Conservation (phyloP, 2,113 vertebrate species). For the Catharus fuscescens region DNA sequence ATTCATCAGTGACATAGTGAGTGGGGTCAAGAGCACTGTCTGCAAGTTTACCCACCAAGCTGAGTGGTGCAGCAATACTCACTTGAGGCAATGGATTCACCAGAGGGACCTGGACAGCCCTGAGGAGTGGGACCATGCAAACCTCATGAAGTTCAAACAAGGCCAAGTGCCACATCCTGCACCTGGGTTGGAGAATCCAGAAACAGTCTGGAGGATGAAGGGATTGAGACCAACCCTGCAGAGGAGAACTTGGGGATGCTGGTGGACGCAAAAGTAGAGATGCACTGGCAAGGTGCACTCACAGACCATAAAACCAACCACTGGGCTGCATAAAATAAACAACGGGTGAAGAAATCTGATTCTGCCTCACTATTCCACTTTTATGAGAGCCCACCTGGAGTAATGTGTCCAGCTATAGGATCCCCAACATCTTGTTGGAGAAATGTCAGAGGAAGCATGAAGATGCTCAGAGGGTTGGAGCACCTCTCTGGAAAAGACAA, state of each 20-base stretch:
- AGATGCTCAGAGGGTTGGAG: background rate
- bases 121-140: background rate
- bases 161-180: background rate
- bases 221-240: background rate
- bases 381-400: background rate
- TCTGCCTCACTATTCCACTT: background rate
- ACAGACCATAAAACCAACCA: background rate
- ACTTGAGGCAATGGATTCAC: background rate
- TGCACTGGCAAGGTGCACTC: rapidly evolving
- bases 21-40: background rate
- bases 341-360: background rate
- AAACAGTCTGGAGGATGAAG: background rate
- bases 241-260: background rate
- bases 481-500: background rate
- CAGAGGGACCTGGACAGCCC: background rate
- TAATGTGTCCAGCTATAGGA: background rate
- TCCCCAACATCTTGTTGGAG: background rate
- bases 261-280: background rate
- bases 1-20: background rate
- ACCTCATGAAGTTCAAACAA: background rate
- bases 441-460: background rate
- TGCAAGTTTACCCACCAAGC: background rate
- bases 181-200: background rate
- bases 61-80: background rate
- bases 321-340: background rate